These are phyloP conservation scores for Hemaris fuciformis DNA, from an alignment of 2,888 invertebrate species.

Conservation along the genomic window DNA sequence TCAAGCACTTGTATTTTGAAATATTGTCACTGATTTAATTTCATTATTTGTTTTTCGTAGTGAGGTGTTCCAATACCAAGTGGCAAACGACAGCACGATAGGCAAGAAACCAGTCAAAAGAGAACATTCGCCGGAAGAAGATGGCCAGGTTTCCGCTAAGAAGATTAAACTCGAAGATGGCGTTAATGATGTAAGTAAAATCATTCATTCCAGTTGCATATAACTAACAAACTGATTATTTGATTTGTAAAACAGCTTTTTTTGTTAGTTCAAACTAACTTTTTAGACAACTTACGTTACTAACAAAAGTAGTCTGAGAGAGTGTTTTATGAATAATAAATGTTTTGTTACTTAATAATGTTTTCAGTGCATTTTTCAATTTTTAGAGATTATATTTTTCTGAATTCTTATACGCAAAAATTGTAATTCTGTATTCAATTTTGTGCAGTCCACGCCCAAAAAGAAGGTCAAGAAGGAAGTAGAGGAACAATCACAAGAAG, in stretches of 20 bases:
- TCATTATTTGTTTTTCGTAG: constrained; percentile 64
- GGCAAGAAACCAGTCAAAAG: constrained; percentile 81
- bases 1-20: no score
- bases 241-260: no score
- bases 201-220: no score
- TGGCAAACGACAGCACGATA: constrained; percentile 91
- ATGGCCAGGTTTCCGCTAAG: constrained; percentile 57
- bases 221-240: no score
- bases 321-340: no score
- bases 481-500: constrained; percentile 31
- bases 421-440: not conserved
- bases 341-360: not conserved
- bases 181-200: constrained; percentile 48
- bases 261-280: no score
- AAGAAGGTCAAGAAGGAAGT: constrained; percentile 51
- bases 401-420: no score
- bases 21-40: no score
- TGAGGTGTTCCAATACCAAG: constrained; percentile 90
- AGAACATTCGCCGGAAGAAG: constrained; percentile 77
- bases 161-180: constrained; percentile 79
- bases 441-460: constrained; percentile 57
- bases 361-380: no score
- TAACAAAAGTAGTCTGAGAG: no score
- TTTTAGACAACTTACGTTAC: no score
- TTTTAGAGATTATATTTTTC: no score